Base-by-base conservation (phyloP, 2,888 invertebrate species). In the Minunthozetes semirufus region DNA sequence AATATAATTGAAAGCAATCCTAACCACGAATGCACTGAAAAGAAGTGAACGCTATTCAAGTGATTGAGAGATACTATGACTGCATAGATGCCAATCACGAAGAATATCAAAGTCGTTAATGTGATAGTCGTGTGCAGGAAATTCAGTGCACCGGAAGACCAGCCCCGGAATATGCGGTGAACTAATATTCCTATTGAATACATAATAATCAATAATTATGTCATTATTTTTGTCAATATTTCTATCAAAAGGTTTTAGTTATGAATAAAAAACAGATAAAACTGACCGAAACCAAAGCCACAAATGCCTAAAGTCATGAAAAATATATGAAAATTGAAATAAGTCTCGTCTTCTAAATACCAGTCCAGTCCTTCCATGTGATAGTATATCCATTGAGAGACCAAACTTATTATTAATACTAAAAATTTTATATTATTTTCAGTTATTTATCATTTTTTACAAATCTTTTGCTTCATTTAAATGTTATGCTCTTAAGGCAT, bases 91-190 rank as follows among this genome's bases (percentile, higher is more conserved):
- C 48, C 70, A n/a, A 48, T 48, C 48, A 19, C 17, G 4, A 48
- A 27, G 13, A 46, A 48, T 48, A 70, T 17, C 17, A 70, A 9
- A 25, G 46, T 46, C n/a, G 19, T 48, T 22, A 70, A 3, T 17
- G 70, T 48, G 17, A 46, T 1, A 9, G 19, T 42, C 8, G 27
- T 48, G 22, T 70, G 70, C 25, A 48, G 25, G 19, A 19, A 70
- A 48, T 48, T 19, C 70, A 48, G 46, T 22, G 70, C 27, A 27
- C 48, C 48, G 25, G 48, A 25, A 48, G 70, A 22, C 70, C 25
- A 66, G 19, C 63, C 63, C 63, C 63, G 33, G 63, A 38, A 33
- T n/a, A 66, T 33, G 63, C 63, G 63, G 33, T 66, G 63, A n/a
- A 38, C 38, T 70, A 70, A 46, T 11, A 38, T 63, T 33, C 19